Conservation (phyloP, 1,140 invertebrate species). For the Venustaconcha ellipsiformis region DNA sequence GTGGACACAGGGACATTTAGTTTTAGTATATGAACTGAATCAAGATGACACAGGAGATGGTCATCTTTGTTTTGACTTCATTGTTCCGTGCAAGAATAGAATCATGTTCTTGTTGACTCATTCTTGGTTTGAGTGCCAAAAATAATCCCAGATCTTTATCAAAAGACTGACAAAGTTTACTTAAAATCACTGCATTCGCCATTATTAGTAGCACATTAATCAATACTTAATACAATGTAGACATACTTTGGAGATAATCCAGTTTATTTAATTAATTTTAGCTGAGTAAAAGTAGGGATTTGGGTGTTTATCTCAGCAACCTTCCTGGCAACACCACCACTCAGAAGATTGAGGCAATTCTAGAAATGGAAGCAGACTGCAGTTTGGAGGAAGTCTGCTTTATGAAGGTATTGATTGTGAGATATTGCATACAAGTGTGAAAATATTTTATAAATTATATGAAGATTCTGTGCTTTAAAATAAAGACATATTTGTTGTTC, state of each 20-base stretch:
- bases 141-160: too few relatives aligned
- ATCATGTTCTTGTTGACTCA: too few relatives aligned
- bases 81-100: too few relatives aligned
- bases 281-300: slow-evolving; percentile 36
- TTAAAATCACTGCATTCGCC: neutral
- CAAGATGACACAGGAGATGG: too few relatives aligned
- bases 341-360: slow-evolving; percentile 54
- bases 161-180: neutral
- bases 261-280: slow-evolving; percentile 10
- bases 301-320: slow-evolving; percentile 49
- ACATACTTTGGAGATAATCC: neutral
- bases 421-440: too few relatives aligned
- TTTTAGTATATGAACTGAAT: too few relatives aligned
- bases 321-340: slow-evolving; percentile 52
- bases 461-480: too few relatives aligned
- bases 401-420: slow-evolving; percentile 49
- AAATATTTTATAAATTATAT: too few relatives aligned
- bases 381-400: slow-evolving; percentile 55
- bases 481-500: too few relatives aligned
- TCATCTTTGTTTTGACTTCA: too few relatives aligned
- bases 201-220: neutral
- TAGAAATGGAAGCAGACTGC: slow-evolving; percentile 62
- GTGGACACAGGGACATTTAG: too few relatives aligned
- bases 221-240: neutral
- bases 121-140: too few relatives aligned